Evolutionary conservation across 2,888 invertebrate species (phyloP).

Genomic region (Pecten maximus): DNA sequence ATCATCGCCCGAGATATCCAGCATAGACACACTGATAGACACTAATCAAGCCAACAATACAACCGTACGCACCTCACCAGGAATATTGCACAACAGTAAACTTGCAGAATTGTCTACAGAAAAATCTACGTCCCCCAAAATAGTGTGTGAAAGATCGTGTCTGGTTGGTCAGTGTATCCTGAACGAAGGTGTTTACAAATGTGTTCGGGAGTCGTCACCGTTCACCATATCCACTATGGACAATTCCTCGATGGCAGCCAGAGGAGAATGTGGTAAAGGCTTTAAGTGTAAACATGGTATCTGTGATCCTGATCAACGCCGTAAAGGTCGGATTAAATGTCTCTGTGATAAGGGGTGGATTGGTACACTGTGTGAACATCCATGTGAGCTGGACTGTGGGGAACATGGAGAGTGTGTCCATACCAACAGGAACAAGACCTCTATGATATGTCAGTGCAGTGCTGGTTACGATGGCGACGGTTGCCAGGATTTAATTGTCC

Average conservation of each 20-base stretch:
- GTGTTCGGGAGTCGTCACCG: neutral
- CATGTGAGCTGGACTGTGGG: slow-evolving; percentile 65
- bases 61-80: neutral
- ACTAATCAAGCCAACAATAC: neutral
- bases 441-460: slow-evolving; percentile 43
- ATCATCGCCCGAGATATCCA: neutral
- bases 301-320: slow-evolving; percentile 22
- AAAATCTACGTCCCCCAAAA: neutral
- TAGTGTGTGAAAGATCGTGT: neutral
- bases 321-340: slow-evolving; percentile 47
- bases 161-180: neutral
- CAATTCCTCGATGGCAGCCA: neutral
- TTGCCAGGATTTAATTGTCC: neutral
- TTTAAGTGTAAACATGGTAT: slow-evolving; percentile 49
- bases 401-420: slow-evolving; percentile 58
- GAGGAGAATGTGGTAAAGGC: slow-evolving; percentile 35
- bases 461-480: slow-evolving; percentile 36
- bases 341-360: slow-evolving; percentile 64
- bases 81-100: neutral
- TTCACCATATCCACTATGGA: neutral
- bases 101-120: neutral
- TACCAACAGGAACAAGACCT: slow-evolving; percentile 45
- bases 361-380: slow-evolving; percentile 60
- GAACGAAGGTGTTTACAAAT: neutral
- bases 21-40: neutral